Evolutionary conservation across 2,113 vertebrate species (phyloP), one percentile per base, ranked within the genome.

Genomic region (Phrynosoma blainvillii): DNA sequence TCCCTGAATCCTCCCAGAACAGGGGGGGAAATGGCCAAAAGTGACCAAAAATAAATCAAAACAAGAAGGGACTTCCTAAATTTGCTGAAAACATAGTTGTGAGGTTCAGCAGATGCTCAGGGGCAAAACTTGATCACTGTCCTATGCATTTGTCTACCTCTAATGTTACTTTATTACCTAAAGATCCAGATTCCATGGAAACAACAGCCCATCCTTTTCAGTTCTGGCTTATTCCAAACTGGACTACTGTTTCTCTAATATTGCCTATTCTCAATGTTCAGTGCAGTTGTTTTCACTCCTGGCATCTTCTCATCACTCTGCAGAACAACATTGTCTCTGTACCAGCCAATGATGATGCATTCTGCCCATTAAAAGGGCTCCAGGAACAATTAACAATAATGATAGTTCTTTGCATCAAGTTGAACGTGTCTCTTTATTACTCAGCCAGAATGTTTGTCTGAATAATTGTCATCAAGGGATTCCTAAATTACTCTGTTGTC

Each of bases 401-500:
- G 65, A 71, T 86, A n/a, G 12, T 30, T 79, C 42, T 77, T 68
- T 76, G 71, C 52, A 47, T 42, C 21, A 4, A 23, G 21, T 1
- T 7, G 42, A 83, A 36, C 6, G 4, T 10, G 7, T 36, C 20
- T n/a, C 52, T 82, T 87, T 77, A 83, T 83, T 77, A 40, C 73
- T 68, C 59, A 54, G 65, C 42, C 65, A 52, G 18, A 36, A 20
- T 70, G 76, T 77, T 56, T 84, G 54, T 3, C 36, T 84, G 36
- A 92, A 91, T 3, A 7, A 83, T 18, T 1, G 3, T 32, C 78
- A n/a, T 0, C 0, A 59, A 74, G 76, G 70, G 91, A 90, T 82
- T 66, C 65, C 30, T 92, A 77, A 68, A 52, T 88, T 52, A 84
- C 32, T 79, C 47, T 86, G 59, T 77, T 30, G 11, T 65, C 89